phyloP scores from a whole-genome alignment of 2,113 vertebrate genomes.

The Tragelaphus strepsiceros region DNA sequence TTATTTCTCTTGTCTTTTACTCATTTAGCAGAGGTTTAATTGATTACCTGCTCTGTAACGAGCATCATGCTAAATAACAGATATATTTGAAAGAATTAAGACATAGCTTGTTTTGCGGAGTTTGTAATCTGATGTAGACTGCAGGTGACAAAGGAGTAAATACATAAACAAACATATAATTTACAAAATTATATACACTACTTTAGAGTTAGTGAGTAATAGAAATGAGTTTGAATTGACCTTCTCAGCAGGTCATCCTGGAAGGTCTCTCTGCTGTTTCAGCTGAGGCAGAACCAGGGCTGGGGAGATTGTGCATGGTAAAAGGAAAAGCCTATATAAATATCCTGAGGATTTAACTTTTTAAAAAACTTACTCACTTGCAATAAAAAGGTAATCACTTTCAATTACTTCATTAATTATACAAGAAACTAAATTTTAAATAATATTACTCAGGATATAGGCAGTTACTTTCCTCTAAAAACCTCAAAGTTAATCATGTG shows the following conservation, averaged over 20 bases:
- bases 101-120: neutral
- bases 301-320: neutral
- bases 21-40: neutral
- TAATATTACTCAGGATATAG: conserved; percentile 39
- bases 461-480: conserved; percentile 51
- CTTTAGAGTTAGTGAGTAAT: neutral
- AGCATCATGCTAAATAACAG: neutral
- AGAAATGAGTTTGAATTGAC: neutral
- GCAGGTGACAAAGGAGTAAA: neutral
- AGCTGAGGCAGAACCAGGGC: neutral
- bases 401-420: conserved; percentile 64
- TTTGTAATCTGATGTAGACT: neutral
- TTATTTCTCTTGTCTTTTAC: neutral
- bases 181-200: neutral
- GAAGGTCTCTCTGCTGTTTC: neutral
- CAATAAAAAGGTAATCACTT: conserved; percentile 60
- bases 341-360: conserved; percentile 31
- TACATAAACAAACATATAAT: neutral
- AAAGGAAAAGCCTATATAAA: conserved; percentile 35
- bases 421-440: conserved; percentile 58
- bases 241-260: neutral
- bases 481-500: conserved; percentile 56
- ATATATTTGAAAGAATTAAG: neutral
- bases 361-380: neutral
- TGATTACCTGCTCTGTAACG: neutral